phyloP scores from a whole-genome alignment of 2,113 vertebrate species.

The Callionymus lyra region DNA sequence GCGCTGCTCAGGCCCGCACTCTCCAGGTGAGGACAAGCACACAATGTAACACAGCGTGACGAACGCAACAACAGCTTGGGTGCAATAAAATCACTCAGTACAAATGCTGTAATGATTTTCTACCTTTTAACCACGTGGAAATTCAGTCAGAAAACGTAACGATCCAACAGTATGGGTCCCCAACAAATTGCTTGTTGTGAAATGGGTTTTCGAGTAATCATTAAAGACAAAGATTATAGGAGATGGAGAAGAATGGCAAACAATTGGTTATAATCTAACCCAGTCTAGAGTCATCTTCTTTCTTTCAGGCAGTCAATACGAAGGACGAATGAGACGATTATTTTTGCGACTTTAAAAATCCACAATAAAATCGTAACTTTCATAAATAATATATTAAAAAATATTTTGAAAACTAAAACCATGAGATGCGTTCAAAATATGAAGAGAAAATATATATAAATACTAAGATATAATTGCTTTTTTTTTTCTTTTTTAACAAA shows the following conservation, averaged over 20 bases:
- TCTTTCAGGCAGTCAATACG: no score
- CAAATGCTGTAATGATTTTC: conserved; percentile 17
- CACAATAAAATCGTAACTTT: no score
- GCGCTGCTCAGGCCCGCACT: conserved; percentile 5
- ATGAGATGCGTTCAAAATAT: no score
- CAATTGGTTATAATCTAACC: no score
- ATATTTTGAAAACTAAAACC: no score
- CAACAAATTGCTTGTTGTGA: conserved; percentile 1
- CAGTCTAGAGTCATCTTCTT: no score
- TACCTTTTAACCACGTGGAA: conserved; percentile 15
- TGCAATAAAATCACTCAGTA: conserved; percentile 20
- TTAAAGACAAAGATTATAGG: conserved; percentile 7
- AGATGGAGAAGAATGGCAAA: conserved; percentile 2
- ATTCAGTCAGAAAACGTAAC: conserved; percentile 9
- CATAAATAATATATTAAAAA: no score
- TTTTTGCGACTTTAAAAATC: no score
- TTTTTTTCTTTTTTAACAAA: no score
- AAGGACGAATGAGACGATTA: no score
- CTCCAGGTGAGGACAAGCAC: conserved; percentile 13
- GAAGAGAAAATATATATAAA: no score
- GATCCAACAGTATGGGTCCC: conserved; percentile 1
- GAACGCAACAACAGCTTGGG: conserved; percentile 14
- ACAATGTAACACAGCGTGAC: conserved; percentile 9
- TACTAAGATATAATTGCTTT: no score
- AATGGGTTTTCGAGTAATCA: conserved; percentile 4